Conservation (phyloP, 2,888 invertebrate species). For the Matsumyia berberina region DNA sequence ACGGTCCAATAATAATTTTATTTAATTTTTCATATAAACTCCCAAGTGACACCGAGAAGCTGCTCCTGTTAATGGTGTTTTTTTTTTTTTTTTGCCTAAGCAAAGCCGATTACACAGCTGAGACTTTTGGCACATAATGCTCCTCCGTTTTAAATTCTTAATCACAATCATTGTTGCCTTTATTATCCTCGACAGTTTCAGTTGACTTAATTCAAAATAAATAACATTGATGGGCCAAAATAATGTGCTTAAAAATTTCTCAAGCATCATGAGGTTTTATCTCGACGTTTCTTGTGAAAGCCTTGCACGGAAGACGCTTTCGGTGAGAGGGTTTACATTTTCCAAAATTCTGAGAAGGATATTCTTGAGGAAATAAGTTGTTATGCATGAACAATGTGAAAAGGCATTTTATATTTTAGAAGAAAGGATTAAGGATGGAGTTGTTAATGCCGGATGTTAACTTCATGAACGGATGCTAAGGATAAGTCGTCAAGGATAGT, state of each 20-base stretch:
- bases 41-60: background rate
- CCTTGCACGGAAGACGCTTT: too few relatives aligned
- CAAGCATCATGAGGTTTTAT: slow-evolving; percentile 31
- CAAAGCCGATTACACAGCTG: slow-evolving; percentile 52
- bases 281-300: background rate
- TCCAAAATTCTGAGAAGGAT: slow-evolving; percentile 2
- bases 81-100: slow-evolving; percentile 3
- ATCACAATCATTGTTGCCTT: slow-evolving; percentile 43
- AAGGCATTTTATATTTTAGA: background rate
- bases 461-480: background rate
- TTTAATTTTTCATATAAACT: slow-evolving; percentile 12
- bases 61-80: slow-evolving; percentile 6
- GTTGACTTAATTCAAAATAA: slow-evolving; percentile 52
- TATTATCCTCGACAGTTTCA: slow-evolving; percentile 52
- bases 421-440: background rate
- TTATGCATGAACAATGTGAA: background rate
- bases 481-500: slow-evolving; percentile 10
- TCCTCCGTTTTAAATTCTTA: slow-evolving; percentile 31
- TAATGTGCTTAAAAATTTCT: slow-evolving; percentile 23
- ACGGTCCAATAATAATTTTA: background rate
- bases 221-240: slow-evolving; percentile 21
- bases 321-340: background rate
- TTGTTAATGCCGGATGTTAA: slow-evolving; percentile 13
- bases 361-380: background rate
- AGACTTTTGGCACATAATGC: slow-evolving; percentile 32